These are phyloP conservation scores for Ammodytes marinus DNA, from an alignment of 2,113 vertebrate species.

Conservation along the genomic window DNA sequence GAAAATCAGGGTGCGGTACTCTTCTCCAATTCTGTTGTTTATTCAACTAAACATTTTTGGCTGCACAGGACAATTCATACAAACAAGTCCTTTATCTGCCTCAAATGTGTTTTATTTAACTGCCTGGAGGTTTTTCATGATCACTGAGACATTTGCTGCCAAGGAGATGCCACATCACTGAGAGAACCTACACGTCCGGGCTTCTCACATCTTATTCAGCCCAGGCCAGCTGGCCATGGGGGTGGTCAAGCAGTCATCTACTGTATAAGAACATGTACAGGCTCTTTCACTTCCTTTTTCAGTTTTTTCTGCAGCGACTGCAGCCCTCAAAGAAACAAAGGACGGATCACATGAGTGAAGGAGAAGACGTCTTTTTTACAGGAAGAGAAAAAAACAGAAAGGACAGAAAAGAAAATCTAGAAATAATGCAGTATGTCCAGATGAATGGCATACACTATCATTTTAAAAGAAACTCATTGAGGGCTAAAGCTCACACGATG, in stretches of 20 bases:
- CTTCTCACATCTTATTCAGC: constrained; percentile 43
- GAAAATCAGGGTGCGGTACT: not conserved
- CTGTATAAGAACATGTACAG: constrained; percentile 31
- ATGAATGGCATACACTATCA: not conserved
- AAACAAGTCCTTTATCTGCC: constrained; percentile 27
- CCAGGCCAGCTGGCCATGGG: constrained; percentile 67
- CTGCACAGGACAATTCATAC: not conserved
- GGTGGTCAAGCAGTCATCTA: constrained; percentile 40
- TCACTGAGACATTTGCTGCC: constrained; percentile 47
- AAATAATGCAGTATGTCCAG: not conserved
- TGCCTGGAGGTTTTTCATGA: constrained; percentile 40
- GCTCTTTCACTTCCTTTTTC: constrained; percentile 5
- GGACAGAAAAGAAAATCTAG: not conserved
- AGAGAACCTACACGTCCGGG: constrained; percentile 57
- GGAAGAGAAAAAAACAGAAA: not conserved
- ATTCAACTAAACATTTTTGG: constrained; percentile 5
- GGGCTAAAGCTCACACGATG: not conserved
- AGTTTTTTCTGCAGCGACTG: not conserved
- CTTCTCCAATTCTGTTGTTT: not conserved
- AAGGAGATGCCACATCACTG: constrained; percentile 58
- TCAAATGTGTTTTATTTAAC: constrained; percentile 35
- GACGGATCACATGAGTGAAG: not conserved
- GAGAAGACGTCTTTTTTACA: not conserved
- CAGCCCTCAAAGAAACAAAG: not conserved
- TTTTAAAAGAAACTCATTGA: not conserved